These are phyloP conservation scores for Charina bottae DNA, from an alignment of 2,113 vertebrate genomes.

Conservation along the genomic window DNA sequence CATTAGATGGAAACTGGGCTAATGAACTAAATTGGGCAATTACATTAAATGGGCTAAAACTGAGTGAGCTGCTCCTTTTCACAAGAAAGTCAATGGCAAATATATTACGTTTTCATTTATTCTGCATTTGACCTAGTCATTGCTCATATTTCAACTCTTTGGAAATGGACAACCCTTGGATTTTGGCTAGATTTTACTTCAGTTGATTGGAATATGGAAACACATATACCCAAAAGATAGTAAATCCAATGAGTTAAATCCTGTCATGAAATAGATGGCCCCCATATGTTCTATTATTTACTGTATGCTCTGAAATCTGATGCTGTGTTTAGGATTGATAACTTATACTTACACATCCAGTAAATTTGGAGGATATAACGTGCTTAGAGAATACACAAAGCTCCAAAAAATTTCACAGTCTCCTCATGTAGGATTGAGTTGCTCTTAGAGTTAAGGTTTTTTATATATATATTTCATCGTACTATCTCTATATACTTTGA, in stretches of 20 bases:
- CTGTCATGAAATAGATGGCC: neutral
- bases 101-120: slow-evolving; percentile 36
- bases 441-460: neutral
- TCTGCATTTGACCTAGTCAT: slow-evolving; percentile 35
- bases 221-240: neutral
- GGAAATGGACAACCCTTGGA: slow-evolving; percentile 20
- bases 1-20: slow-evolving; percentile 31
- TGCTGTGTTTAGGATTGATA: neutral
- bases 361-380: neutral
- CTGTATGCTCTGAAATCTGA: neutral
- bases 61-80: slow-evolving; percentile 26
- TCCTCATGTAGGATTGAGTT: neutral
- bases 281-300: neutral
- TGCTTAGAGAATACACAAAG: neutral
- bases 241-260: neutral
- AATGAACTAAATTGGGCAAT: slow-evolving; percentile 42
- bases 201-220: slow-evolving; percentile 2
- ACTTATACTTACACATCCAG: neutral
- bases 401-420: neutral
- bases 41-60: slow-evolving; percentile 34
- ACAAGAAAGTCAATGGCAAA: slow-evolving; percentile 16
- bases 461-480: neutral
- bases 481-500: neutral
- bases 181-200: slow-evolving; percentile 23
- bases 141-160: slow-evolving; percentile 34